phyloP scores from a whole-genome alignment of 2,888 invertebrate species.

The Aricia artaxerxes region DNA sequence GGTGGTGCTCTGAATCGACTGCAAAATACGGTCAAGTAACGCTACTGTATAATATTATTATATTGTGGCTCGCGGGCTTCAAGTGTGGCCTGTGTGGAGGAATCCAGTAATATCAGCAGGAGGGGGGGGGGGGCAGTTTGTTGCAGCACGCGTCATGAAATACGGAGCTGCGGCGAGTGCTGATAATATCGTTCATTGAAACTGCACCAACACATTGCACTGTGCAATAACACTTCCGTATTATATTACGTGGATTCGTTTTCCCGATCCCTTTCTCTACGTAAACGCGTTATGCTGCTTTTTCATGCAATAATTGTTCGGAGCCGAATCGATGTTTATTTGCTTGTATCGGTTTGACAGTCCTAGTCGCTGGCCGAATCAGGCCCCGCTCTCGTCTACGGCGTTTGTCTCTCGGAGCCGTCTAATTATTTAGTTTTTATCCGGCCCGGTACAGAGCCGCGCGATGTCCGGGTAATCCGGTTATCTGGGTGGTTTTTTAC shows the following conservation, averaged over 20 bases:
- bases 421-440: constrained; percentile 7
- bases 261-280: neutral
- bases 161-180: neutral
- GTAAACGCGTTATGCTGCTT: neutral
- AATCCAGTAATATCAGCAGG: neutral
- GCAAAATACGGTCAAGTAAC: no score
- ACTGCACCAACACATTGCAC: neutral
- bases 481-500: neutral
- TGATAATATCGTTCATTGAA: neutral
- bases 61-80: neutral
- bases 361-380: neutral
- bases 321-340: neutral
- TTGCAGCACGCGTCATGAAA: neutral
- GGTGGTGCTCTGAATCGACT: no score
- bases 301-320: neutral
- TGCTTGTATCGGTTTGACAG: neutral
- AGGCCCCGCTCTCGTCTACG: neutral
- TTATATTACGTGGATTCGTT: neutral
- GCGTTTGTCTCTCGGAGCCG: neutral
- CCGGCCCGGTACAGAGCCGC: neutral
- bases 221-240: neutral
- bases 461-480: neutral
- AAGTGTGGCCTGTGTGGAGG: neutral
- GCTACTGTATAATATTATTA: neutral
- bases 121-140: neutral